Conservation (phyloP, 2,113 vertebrate genomes). For the Mohoua ochrocephala region DNA sequence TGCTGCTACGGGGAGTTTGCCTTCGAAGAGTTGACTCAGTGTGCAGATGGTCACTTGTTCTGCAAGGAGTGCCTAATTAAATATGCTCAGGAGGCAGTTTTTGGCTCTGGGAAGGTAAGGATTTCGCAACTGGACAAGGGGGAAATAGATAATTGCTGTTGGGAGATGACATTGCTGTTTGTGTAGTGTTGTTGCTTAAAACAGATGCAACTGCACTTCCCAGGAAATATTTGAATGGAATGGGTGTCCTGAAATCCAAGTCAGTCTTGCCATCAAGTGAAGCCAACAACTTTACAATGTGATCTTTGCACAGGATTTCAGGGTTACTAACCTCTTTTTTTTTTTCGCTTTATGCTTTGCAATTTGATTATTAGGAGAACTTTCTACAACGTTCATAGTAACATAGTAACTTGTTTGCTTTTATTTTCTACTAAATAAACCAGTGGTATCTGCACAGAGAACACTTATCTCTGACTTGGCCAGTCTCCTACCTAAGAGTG, state of each 20-base stretch:
- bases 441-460: not conserved
- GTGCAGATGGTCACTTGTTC: constrained; percentile 93
- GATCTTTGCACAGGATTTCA: not conserved
- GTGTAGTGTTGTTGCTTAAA: not conserved
- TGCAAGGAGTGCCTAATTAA: constrained; percentile 97
- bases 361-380: not conserved
- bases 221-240: not conserved
- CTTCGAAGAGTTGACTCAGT: constrained; percentile 95
- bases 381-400: not conserved
- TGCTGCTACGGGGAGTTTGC: constrained; percentile 95
- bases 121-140: not conserved
- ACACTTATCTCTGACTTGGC: not conserved
- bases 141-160: not conserved
- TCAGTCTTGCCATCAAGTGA: not conserved
- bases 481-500: not conserved
- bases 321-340: not conserved
- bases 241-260: not conserved
- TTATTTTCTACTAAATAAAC: not conserved
- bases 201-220: not conserved
- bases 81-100: constrained; percentile 96
- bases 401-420: not conserved
- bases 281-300: not conserved
- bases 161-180: not conserved
- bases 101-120: constrained; percentile 90
- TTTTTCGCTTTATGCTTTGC: not conserved